Base-by-base conservation (phyloP, 2,888 invertebrate species). In the Epirrhoe alternata region DNA sequence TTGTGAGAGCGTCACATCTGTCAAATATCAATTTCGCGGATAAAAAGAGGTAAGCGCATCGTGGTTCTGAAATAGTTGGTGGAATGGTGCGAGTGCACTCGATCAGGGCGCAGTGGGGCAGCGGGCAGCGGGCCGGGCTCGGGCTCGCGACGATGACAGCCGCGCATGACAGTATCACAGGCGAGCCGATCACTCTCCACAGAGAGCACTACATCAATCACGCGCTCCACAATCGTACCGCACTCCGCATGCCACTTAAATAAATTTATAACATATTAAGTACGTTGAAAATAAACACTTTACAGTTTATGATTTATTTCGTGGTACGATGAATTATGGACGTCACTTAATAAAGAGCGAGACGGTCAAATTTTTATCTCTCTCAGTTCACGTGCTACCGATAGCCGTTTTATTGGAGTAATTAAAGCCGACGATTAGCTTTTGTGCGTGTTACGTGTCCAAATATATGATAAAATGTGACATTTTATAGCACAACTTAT, bases 241-340 rank as follows among this genome's bases (percentile, higher is more conserved):
- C 72, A 74, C 62, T 74, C 74, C 71, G 88, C 88, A 84, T 76
- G 87, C 90, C 92, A 92, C 92, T 92, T 92, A 90, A 91, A 92
- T 90, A 91, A 91, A 92, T 93, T 93, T 92, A 92, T 91, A 92
- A 90, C 92, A 89, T 91, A 92, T 91, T 92, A 93, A 92, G 90
- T 91, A 91, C 90, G 84, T 89, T 86, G 83, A 90, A 89, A 92
- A 92, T 92, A 93, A 92, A 93, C 92, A 92, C 89, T 90, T 90
- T 88, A 86, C 88, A 80, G 87, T 87, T 87, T 92, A 92, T 93
- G 93, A 93, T 93, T 93, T 92, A 93, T 92, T 90, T 86, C 85
- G 85, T 89, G 86, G 86, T 83, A 76, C 82, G 84, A 90, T 92
- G 90, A 92, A 87, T 90, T 92, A 92, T 89, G 86, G 84, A 84